phyloP scores from a whole-genome alignment of 2,113 vertebrate genomes.

The Pluvianellus socialis region DNA sequence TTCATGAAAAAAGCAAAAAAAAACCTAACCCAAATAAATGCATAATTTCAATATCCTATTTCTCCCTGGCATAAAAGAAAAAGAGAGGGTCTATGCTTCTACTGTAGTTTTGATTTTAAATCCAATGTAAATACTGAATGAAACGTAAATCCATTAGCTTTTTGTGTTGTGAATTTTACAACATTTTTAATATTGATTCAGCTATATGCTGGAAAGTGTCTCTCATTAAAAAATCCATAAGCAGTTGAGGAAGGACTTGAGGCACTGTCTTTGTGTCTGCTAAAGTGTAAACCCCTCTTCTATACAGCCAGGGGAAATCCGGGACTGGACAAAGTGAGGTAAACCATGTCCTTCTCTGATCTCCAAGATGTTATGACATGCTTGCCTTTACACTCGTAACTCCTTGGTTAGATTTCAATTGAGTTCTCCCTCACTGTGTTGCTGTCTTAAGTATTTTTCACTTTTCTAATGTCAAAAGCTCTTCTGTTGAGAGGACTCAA shows the following conservation, averaged over 20 bases:
- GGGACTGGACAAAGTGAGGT: neutral
- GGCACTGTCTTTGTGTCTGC: neutral
- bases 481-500: conserved; percentile 69
- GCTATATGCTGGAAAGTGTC: neutral
- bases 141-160: conserved; percentile 12
- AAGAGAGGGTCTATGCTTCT: neutral
- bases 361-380: neutral
- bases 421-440: neutral
- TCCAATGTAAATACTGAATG: conserved; percentile 34
- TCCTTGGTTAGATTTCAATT: conserved; percentile 33
- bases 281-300: neutral
- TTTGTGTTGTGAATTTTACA: conserved; percentile 19
- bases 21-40: conserved; percentile 27
- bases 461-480: conserved; percentile 62
- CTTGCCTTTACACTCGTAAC: neutral
- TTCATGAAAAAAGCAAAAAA: neutral
- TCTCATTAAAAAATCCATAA: conserved; percentile 35
- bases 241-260: neutral
- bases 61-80: conserved; percentile 6
- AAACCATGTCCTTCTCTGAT: neutral
- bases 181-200: conserved; percentile 41
- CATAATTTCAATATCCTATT: neutral
- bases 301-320: neutral
- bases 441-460: conserved; percentile 61
- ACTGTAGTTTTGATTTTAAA: conserved; percentile 27